Conservation (phyloP, 2,113 vertebrate genomes). For the Trogon melanurus region DNA sequence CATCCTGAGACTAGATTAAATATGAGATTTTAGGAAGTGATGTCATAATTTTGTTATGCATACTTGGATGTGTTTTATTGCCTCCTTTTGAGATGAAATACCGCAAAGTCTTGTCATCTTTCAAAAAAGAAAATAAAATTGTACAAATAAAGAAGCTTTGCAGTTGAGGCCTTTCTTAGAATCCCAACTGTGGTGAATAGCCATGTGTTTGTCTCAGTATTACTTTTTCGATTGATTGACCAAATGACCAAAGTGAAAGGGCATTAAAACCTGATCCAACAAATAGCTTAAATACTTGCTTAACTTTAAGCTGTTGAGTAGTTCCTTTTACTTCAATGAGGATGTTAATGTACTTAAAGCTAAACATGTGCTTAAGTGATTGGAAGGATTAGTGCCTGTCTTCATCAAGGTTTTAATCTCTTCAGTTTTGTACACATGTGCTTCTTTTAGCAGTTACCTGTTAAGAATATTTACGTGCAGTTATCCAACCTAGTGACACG, state of each 20-base stretch:
- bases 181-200: not conserved
- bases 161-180: not conserved
- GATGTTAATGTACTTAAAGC: constrained; percentile 32
- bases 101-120: not conserved
- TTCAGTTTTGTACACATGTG: not conserved
- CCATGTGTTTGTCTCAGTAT: not conserved
- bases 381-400: not conserved
- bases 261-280: constrained; percentile 9
- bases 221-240: not conserved
- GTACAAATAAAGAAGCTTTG: not conserved
- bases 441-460: not conserved
- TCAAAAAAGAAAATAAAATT: not conserved
- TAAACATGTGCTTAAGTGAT: constrained; percentile 53
- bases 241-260: constrained; percentile 28
- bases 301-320: not conserved
- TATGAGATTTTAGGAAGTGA: constrained; percentile 45
- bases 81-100: not conserved
- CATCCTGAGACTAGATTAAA: not conserved
- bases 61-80: constrained; percentile 17
- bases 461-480: not conserved
- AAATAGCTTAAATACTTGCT: constrained; percentile 17
- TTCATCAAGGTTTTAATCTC: constrained; percentile 3
- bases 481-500: not conserved
- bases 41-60: not conserved
- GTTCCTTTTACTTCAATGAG: not conserved